Base-by-base conservation (phyloP, 2,888 invertebrate genomes). In the Drosophila quasianomalipes region DNA sequence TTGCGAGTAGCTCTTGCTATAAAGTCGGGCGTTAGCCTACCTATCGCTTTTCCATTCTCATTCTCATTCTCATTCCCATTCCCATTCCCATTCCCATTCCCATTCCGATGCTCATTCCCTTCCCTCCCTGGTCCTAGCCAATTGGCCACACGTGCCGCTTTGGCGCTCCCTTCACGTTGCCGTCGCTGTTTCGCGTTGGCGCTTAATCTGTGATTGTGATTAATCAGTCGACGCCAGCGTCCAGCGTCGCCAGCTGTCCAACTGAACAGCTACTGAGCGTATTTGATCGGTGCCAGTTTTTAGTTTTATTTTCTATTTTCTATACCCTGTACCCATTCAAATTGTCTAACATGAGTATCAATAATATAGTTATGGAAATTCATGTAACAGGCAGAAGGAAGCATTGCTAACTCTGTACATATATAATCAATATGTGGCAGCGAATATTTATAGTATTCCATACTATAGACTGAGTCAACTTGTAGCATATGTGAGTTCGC, bases 141-240 rank as follows among this genome's bases (percentile, higher is more conserved):
- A 26, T 58, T 73, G 75, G 83, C 54, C 71, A 76, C 74, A 72
- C 68, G 74, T 84, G 76, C 70, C 85, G 67, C 70, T 79, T 65
- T 64, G 74, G 68, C 68, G 77, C 75, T 61, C 65, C 76, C 71
- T 58, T 58, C 71, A 75, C 59, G 62, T 67, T 70, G 75, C 74
- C 54, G 64, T 70, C 53, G 54, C 55, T 73, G 59, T 55, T 78
- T 69, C 54, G 68, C 55, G 60, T 79, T 76, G 89, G 91, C 91
- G 91, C 87, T 83, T 90, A 89, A 89, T 87, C 87, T 83, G 82
- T 81, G 87, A 79, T 86, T 86, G 78, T 90, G 87, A 87, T 87
- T 87, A 90, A 87, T 87, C 82, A 79, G 89, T 65, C 79, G 74
- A 79, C 83, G 78, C 76, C 73, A 68, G 75, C 79, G 85, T 72